Evolutionary conservation across 2,888 invertebrate genomes (phyloP).

Genomic region (Pyrgus malvae): DNA sequence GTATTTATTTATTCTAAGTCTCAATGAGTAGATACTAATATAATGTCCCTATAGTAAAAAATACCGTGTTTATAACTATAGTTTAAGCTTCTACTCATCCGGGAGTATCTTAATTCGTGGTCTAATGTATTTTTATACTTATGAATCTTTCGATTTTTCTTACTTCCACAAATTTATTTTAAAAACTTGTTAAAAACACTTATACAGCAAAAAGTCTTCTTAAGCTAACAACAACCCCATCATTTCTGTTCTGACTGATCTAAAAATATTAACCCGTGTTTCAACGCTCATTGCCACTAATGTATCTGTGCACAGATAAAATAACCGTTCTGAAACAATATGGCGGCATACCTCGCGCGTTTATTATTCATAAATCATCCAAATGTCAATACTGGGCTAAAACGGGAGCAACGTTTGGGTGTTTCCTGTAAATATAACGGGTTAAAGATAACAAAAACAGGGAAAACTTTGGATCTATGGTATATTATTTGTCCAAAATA

Average conservation of each 20-base stretch:
- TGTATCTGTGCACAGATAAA: slow-evolving; percentile 32
- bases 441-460: not conserved
- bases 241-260: not conserved
- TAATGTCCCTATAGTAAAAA: too few species aligned
- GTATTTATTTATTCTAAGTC: too few species aligned
- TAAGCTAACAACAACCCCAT: not conserved
- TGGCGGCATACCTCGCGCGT: slow-evolving; percentile 47
- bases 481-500: too few species aligned
- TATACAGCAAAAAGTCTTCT: not conserved
- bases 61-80: too few species aligned
- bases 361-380: slow-evolving; percentile 69
- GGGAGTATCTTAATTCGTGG: too few species aligned
- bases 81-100: too few species aligned
- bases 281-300: slow-evolving; percentile 18
- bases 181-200: not conserved
- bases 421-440: slow-evolving; percentile 19
- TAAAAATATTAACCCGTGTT: slow-evolving; percentile 18
- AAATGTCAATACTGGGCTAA: slow-evolving; percentile 55
- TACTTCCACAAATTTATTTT: too few species aligned
- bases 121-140: too few species aligned
- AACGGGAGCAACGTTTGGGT: slow-evolving; percentile 15
- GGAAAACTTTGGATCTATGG: too few species aligned
- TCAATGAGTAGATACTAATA: too few species aligned
- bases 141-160: too few species aligned
- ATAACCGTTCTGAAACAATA: slow-evolving; percentile 54